Evolutionary conservation across 1,140 invertebrate species (phyloP), one percentile per base, ranked within the genome.

Genomic region (Penaeus vannamei): DNA sequence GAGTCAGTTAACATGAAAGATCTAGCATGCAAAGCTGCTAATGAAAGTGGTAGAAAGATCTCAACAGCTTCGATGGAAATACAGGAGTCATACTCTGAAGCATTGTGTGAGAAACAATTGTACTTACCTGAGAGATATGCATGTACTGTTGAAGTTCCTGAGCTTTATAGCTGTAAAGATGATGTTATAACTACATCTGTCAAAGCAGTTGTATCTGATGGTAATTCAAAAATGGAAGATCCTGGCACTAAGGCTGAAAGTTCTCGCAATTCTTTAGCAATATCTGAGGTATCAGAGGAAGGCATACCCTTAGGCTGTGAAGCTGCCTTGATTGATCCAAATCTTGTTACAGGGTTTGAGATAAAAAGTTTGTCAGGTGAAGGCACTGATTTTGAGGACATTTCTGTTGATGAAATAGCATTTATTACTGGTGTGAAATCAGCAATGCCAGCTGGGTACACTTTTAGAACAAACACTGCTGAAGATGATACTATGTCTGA

Each of bases 221-320:
- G 72, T 12, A 32, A 17, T 17, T 10, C 19, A 29, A 36, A 76
- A 29, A 76, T 29, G 26, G 26, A 76, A 29, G 26, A 20, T 76
- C 26, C 19, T 76, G 7, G 5, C 10, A 76, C 29, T 20, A 76
- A 76, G 26, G 19, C 3, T 64, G 81, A 84, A 62, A 61, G 32
- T 29, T 19, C 26, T 62, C 46, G n/a, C 26, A 23, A 83, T 42
- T 3, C 59, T 23, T 81, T 76, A 22, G n/a, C n/a, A n/a, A 59
- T 46, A 81, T 87, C 86, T 72, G 85, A 86, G 64, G 46, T 86
- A 53, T 88, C 87, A 26, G 87, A 89, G 4, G 87, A 89, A 80
- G 82, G 82, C 0, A 46, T 89, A 66, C 87, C 87, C 7, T 60
- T 89, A 29, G 87, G 87, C 5, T 84, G 82, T 53, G 87, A 89